Evolutionary conservation across 2,797 vertebrate genomes (phyloP), one percentile per base, ranked within the genome.

Genomic region (Eulemur albifrons): DNA sequence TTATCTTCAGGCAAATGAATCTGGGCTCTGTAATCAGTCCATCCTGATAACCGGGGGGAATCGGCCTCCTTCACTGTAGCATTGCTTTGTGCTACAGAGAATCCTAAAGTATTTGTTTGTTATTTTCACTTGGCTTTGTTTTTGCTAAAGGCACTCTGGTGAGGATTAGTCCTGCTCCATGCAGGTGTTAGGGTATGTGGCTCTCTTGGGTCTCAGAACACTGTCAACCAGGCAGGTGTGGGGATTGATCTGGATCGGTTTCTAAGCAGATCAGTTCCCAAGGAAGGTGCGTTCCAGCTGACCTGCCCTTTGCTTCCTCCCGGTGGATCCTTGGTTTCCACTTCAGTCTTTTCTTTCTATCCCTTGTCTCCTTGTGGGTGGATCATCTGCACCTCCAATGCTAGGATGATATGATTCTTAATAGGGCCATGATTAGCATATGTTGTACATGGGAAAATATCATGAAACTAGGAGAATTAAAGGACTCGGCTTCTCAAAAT

Each of bases 1-100:
- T 97, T 97, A 97, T 93, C 94, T 93, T 59, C 96, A 96, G 93
- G 95, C 95, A 91, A 69, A 98, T 94, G 85, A 92, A 43, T 54
- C 88, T 40, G 90, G 87, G 88, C 97, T 88, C 54, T 94, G 88
- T 95, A 93, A 97, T 97, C 97, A 96, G 95, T 75, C 93, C 8
- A 1, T 72, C 94, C 94, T 48, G 85, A 65, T 95, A 93, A 81
- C 81, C 32, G 77, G 90, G 27, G 61, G 63, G 72, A 63, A 50
- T 54, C 25, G 30, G 95, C 94, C 77, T 83, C 50, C 3, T 85
- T 75, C 93, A 40, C 69, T 35, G 79, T 43, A 79, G 43, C 63
- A 8, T 11, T 61, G 57, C 69, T 67, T 45, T 67, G 67, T 61
- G 93, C 61, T 59, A 21, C 76, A 73, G 90, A 72, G 81, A n/a